Percentiles rank a stretch among this genome's conserved stretches.
phyloP scores from a whole-genome alignment of 2,888 invertebrate species.

The Selenia dentaria region DNA sequence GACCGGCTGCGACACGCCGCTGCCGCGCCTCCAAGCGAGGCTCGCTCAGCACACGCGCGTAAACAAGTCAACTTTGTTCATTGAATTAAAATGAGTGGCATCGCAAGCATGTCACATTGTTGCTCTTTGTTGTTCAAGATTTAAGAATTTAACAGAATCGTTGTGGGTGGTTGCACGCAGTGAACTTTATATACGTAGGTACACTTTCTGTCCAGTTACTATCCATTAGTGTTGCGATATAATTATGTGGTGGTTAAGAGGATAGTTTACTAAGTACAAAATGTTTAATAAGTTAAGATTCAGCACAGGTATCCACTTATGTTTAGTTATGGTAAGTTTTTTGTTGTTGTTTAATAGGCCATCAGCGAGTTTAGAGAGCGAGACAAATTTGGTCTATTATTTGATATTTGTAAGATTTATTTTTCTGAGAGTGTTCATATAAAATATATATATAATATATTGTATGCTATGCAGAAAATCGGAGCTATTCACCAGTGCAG shows the following conservation, averaged over 20 bases:
- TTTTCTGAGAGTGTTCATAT: too few relatives aligned
- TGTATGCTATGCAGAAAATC: too few relatives aligned
- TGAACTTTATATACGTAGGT: too few relatives aligned
- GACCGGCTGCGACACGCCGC: conserved; percentile 40
- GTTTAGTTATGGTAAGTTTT: conserved; percentile 41
- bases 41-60: conserved; percentile 26
- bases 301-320: conserved; percentile 28
- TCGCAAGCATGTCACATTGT: too few relatives aligned
- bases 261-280: too few relatives aligned
- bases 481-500: too few relatives aligned
- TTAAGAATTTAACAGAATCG: too few relatives aligned
- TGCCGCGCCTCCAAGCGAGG: conserved; percentile 28
- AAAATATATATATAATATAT: too few relatives aligned
- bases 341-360: conserved; percentile 47
- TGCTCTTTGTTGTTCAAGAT: too few relatives aligned
- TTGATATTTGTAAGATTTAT: conserved; percentile 10
- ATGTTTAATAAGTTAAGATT: conserved; percentile 40
- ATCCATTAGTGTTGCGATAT: neutral
- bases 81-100: too few relatives aligned
- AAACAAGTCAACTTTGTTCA: neutral
- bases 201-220: too few relatives aligned
- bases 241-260: conserved; percentile 34
- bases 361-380: conserved; percentile 47
- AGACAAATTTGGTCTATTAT: conserved; percentile 45
- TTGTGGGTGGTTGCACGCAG: too few relatives aligned